Evolutionary conservation across 2,888 invertebrate species (phyloP), one percentile per base, ranked within the genome.

Genomic region (Cotesia congregata): DNA sequence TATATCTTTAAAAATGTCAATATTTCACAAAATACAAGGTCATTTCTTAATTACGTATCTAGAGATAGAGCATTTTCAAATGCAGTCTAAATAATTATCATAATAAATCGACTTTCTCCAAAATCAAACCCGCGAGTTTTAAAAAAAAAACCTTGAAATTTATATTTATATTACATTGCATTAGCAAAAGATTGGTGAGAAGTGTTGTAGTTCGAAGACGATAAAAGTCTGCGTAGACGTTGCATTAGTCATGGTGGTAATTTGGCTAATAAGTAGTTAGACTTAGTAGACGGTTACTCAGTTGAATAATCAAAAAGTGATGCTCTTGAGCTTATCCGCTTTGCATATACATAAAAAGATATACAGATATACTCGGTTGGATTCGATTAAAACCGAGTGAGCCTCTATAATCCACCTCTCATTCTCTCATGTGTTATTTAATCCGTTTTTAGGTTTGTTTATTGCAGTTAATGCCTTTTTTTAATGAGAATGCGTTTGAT

Each of bases 401-500:
- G 38, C 12, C 65, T 6, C 12, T 20, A 30, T 30, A 30, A 68
- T 15, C 15, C 50, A 50, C 50, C 12, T 50, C 4, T 9, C 12
- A 50, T 50, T 12, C 50, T 50, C 4, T 50, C 7, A 1, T 64
- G 64, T 64, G 20, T 2, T 64, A 20, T 64, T 64, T 9, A 30
- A 30, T 30, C 30, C 30, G 30, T 30, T 30, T 30, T 30, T 30
- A 30, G 30, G 30, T 15, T 64, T 6, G 41, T 50, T 50, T 9
- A 17, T 64, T 64, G 15, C 7, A 30, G 30, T 20, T 17, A 64
- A 12, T 64, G 12, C 12, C 12, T 20, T 65, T 65, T 65, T 17
- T 81, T 70, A 71, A 81, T 79, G 82, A 83, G 85, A 85, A 82
- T 68, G 80, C 76, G 30, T 30, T 81, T 70, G 72, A 81, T 80